Evolutionary conservation across 2,888 invertebrate species (phyloP), one percentile per base, ranked within the genome.

Genomic region (Pammene aurita): DNA sequence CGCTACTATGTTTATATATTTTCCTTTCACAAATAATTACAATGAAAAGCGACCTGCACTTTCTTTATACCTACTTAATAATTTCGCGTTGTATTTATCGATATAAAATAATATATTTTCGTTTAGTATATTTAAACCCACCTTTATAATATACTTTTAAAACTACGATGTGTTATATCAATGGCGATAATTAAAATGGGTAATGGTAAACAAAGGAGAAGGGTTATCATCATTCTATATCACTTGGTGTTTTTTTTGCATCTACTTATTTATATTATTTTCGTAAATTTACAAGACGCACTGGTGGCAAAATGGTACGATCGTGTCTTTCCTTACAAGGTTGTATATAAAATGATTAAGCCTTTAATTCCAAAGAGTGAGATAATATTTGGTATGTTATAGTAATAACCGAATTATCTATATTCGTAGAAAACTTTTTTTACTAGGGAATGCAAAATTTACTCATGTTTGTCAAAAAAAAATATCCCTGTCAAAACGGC

Each of bases 261-360:
- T 5, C 38, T 38, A 5, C 38, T 38, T 38, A 38, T 9, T 38
- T 38, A 9, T 38, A 38, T 38, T 38, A 9, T 9, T 38, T 38
- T 9, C 38, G 9, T 5, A 38, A 7, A 5, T 38, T 7, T n/a
- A 16, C 48, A 48, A 7, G 18, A 0, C 6, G 18, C 18, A 26
- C 26, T 44, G 16, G 1, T 48, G 1, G 11, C 38, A 48, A 61
- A 50, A 41, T 50, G 57, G 58, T 66, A 58, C 50, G 10, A n/a
- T 35, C 34, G 58, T 66, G 66, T 58, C 66, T 66, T 66, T 13
- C 57, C 42, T 52, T 11, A 58, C 42, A 34, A 35, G 58, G 66
- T 58, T 58, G 52, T 66, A 58, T 7, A 52, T 66, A 16, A 16
- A 52, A n/a, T 52, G 41, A 62, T 14, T n/a, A 7, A 38, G 11